Evolutionary conservation across 2,797 vertebrate genomes (phyloP).

Genomic region (Rhynchotus rufescens): DNA sequence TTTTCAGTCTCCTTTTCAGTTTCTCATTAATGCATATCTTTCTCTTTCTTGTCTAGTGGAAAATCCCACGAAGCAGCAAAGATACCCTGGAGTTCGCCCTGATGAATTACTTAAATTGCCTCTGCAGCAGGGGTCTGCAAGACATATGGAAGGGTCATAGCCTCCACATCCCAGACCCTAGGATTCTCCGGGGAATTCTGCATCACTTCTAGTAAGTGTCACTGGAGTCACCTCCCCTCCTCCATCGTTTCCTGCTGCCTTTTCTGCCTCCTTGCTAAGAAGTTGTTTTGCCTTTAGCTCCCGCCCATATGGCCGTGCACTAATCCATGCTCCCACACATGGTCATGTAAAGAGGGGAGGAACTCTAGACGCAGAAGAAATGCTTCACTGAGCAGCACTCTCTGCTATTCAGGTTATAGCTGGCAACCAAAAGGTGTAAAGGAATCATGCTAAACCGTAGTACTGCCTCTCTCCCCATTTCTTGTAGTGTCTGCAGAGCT

Average conservation of each 20-base stretch:
- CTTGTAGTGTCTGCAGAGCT: not conserved
- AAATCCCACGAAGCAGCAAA: not conserved
- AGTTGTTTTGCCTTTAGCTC: not conserved
- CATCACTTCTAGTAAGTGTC: conserved; percentile 11
- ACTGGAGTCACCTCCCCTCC: not conserved
- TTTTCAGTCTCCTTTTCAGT: not conserved
- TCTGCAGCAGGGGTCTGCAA: not conserved
- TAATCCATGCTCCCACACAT: conserved; percentile 21
- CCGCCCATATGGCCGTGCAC: conserved; percentile 4
- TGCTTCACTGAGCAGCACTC: not conserved
- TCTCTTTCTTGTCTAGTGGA: not conserved
- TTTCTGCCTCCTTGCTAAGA: not conserved
- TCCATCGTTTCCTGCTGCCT: conserved; percentile 34
- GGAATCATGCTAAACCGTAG: not conserved
- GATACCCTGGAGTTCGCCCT: not conserved
- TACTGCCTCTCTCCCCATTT: not conserved
- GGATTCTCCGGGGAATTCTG: not conserved
- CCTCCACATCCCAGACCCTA: not conserved
- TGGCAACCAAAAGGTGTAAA: conserved; percentile 22
- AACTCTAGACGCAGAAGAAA: not conserved
- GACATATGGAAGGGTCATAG: not conserved
- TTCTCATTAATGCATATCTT: not conserved
- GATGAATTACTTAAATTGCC: not conserved
- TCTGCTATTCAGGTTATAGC: not conserved
- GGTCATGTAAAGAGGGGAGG: not conserved